phyloP scores from a whole-genome alignment of 2,113 vertebrate genomes.

The Trogon surrucura region DNA sequence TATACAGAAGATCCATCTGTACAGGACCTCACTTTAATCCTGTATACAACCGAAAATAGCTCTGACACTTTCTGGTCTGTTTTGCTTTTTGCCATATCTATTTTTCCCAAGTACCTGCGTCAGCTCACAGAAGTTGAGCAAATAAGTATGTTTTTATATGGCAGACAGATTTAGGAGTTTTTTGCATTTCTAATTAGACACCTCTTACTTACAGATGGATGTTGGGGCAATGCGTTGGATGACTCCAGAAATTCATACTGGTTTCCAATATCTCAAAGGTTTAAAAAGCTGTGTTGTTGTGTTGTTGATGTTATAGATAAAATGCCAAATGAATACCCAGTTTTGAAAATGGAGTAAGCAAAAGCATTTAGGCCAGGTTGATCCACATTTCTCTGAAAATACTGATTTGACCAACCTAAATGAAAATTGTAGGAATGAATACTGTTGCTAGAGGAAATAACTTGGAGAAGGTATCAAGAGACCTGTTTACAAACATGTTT shows the following conservation, averaged over 20 bases:
- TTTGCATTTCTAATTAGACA: neutral
- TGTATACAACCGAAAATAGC: neutral
- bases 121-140: neutral
- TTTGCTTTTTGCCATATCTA: neutral
- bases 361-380: neutral
- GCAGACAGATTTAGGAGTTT: neutral
- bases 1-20: neutral
- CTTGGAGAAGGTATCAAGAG: slow-evolving; percentile 10
- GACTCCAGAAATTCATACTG: neutral
- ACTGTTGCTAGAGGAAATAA: neutral
- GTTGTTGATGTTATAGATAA: neutral
- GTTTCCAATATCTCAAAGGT: neutral
- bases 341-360: neutral
- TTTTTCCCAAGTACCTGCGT: neutral
- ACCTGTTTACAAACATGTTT: neutral
- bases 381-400: neutral
- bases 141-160: neutral
- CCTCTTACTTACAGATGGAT: neutral
- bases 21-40: neutral
- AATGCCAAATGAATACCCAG: neutral
- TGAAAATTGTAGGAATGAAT: neutral
- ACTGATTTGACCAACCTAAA: neutral
- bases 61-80: neutral
- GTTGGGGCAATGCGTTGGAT: neutral
- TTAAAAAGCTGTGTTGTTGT: neutral